phyloP scores from a whole-genome alignment of 2,888 invertebrate species.

The Rotaria socialis region DNA sequence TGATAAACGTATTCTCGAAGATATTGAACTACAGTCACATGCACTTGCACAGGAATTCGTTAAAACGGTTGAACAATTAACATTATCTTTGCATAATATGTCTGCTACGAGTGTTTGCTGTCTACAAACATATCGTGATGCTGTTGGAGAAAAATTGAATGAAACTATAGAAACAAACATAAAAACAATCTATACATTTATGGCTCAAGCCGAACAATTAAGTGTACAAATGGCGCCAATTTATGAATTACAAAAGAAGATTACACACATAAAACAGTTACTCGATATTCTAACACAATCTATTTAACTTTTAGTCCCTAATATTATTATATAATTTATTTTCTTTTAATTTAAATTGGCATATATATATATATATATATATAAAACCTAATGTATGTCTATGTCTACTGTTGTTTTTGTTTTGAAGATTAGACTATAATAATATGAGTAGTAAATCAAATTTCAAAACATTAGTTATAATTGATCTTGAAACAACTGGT shows the following conservation, averaged over 20 bases:
- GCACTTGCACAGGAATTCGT: background rate
- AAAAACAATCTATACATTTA: conserved; percentile 17
- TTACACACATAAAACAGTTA: conserved; percentile 38
- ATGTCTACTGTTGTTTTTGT: background rate
- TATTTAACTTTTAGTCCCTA: conserved; percentile 31
- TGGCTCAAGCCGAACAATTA: conserved; percentile 40
- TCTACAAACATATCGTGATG: conserved; percentile 43
- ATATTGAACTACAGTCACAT: background rate
- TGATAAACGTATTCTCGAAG: background rate
- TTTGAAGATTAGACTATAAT: background rate
- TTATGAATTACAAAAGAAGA: conserved; percentile 43
- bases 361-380: too few species aligned
- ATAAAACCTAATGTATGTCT: background rate
- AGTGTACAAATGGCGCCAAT: conserved; percentile 39
- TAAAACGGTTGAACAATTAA: background rate
- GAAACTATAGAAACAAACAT: conserved; percentile 40
- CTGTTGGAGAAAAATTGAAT: conserved; percentile 32
- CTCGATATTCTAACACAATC: conserved; percentile 37
- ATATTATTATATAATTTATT: background rate
- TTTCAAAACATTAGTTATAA: background rate
- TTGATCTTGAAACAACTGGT: conserved; percentile 20
- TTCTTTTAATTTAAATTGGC: too few species aligned
- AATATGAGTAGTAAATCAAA: background rate
- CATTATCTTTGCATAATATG: conserved; percentile 38
- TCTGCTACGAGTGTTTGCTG: conserved; percentile 46